phyloP scores from a whole-genome alignment of 2,888 invertebrate genomes.

The Tolmerus cingulatus region DNA sequence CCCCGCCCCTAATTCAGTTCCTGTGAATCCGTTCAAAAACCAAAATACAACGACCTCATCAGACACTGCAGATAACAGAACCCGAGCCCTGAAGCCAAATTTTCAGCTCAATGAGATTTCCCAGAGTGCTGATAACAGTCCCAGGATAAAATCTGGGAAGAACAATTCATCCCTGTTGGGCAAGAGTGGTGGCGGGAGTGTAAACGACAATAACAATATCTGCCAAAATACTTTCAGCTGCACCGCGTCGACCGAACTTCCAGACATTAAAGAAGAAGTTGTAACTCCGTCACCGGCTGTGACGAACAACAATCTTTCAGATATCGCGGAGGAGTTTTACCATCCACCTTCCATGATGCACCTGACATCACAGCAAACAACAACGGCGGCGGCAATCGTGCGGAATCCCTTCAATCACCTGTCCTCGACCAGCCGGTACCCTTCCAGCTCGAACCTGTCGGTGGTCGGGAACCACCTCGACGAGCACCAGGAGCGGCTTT shows the following conservation, averaged over 20 bases:
- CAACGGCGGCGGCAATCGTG: not conserved
- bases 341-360: not conserved
- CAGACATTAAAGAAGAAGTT: conserved; percentile 49
- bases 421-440: conserved; percentile 47
- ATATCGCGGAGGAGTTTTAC: conserved; percentile 6
- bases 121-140: not conserved
- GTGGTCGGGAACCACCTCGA: conserved; percentile 41
- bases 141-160: not conserved
- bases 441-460: conserved; percentile 50
- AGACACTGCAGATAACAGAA: not conserved
- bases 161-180: not conserved
- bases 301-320: not conserved
- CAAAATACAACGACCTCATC: not conserved
- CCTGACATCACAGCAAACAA: not conserved
- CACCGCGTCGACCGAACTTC: conserved; percentile 44
- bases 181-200: not conserved
- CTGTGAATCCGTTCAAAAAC: conserved; percentile 25
- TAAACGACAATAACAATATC: conserved; percentile 43
- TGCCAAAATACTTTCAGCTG: not conserved
- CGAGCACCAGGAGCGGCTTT: conserved; percentile 27
- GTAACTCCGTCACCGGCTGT: not conserved
- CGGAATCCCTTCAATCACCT: conserved; percentile 45
- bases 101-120: not conserved
- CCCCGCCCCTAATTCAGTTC: not conserved
- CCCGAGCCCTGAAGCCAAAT: not conserved